phyloP scores from a whole-genome alignment of 2,888 invertebrate species.

The Pegoplata infirma region DNA sequence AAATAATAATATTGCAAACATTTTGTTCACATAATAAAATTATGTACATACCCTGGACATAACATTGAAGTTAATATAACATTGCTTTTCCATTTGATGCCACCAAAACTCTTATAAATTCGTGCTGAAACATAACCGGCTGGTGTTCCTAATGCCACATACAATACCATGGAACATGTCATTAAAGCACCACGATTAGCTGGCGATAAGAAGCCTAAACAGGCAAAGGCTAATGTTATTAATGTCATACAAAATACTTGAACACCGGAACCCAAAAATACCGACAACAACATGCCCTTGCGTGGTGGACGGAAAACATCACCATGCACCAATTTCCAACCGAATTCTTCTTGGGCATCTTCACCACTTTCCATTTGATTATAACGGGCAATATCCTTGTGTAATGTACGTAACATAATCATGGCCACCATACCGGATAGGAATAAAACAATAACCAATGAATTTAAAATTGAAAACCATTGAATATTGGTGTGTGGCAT shows the following conservation, averaged over 20 bases:
- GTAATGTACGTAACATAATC: conserved; percentile 97
- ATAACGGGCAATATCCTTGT: conserved; percentile 99
- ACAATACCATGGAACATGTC: conserved; percentile 98
- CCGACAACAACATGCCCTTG: conserved; percentile 96
- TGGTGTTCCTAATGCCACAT: conserved; percentile 97
- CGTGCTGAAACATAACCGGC: conserved; percentile 98
- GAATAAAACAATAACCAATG: conserved; percentile 97
- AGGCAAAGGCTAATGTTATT: conserved; percentile 98
- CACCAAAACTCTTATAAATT: conserved; percentile 99
- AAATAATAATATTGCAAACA: background rate
- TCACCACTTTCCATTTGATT: conserved; percentile 95
- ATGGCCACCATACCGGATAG: conserved; percentile 99
- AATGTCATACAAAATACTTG: conserved; percentile 97
- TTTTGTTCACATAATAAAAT: background rate
- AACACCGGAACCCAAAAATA: conserved; percentile 96
- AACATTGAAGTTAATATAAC: conserved; percentile 97
- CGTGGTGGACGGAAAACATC: conserved; percentile 98
- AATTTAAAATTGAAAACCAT: conserved; percentile 99
- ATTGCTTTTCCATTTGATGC: conserved; percentile 99
- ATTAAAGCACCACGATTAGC: conserved; percentile 99
- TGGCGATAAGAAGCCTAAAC: conserved; percentile 98
- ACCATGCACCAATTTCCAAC: conserved; percentile 99
- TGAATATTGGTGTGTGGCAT: conserved; percentile 99
- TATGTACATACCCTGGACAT: conserved; percentile 90
- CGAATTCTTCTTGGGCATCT: conserved; percentile 91